These are phyloP conservation scores for Pardosa pseudoannulata DNA, from an alignment of 2,888 invertebrate species.

Conservation along the genomic window DNA sequence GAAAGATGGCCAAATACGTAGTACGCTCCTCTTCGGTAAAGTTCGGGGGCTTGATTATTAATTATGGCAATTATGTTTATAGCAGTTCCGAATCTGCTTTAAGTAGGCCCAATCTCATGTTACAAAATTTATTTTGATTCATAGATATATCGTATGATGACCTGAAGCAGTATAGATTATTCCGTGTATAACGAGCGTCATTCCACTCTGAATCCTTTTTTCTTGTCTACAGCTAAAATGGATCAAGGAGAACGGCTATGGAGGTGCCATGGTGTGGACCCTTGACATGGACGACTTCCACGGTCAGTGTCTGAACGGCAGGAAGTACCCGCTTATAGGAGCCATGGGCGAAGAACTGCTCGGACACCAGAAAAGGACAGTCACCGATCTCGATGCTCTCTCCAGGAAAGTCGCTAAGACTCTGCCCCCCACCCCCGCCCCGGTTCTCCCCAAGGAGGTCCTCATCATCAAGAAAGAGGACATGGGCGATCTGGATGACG, in stretches of 20 bases:
- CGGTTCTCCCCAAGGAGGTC: conserved; percentile 8
- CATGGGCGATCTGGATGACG: not conserved
- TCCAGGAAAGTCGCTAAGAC: conserved; percentile 63
- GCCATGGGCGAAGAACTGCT: conserved; percentile 93
- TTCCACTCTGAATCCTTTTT: too few species aligned
- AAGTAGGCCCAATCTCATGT: too few species aligned
- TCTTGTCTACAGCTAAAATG: conserved; percentile 88
- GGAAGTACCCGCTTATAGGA: conserved; percentile 91
- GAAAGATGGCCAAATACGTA: too few species aligned
- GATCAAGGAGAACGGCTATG: conserved; percentile 91
- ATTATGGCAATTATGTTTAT: too few species aligned
- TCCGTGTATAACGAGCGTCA: too few species aligned
- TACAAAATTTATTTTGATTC: too few species aligned
- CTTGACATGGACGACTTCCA: conserved; percentile 87
- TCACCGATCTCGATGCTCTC: conserved; percentile 65
- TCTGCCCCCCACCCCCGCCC: conserved; percentile 43
- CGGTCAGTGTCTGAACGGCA: conserved; percentile 86
- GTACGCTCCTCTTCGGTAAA: too few species aligned
- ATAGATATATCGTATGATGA: too few species aligned
- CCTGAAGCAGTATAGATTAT: too few species aligned
- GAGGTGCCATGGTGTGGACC: conserved; percentile 97
- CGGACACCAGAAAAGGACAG: conserved; percentile 82
- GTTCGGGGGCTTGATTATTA: too few species aligned
- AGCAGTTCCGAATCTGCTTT: too few species aligned
- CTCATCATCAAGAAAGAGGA: conserved; percentile 13